Evolutionary conservation across 1,140 invertebrate species (phyloP).

Genomic region (Reticulitermes speratus): DNA sequence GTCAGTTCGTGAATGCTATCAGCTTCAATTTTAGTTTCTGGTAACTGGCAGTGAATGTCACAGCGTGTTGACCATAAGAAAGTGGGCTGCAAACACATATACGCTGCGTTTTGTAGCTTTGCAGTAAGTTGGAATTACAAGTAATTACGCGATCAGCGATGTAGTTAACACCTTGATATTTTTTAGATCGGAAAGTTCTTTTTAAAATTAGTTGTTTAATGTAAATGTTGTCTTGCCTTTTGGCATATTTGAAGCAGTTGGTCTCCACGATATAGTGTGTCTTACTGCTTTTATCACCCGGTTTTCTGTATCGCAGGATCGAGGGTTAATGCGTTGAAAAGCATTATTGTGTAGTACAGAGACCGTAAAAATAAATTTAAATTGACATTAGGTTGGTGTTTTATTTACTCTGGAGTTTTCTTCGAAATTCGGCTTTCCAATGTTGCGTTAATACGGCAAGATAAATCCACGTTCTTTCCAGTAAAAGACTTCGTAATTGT

Average conservation of each 20-base stretch:
- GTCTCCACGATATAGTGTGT: background rate
- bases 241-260: background rate
- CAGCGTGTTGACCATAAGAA: background rate
- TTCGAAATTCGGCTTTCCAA: background rate
- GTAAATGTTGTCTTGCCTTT: background rate
- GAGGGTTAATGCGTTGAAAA: background rate
- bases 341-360: background rate
- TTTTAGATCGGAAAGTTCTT: background rate
- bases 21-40: background rate
- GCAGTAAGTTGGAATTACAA: background rate
- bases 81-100: background rate
- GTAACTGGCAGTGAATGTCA: background rate
- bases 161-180: background rate
- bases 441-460: background rate
- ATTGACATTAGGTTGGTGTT: background rate
- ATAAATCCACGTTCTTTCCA: too few species aligned
- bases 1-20: background rate
- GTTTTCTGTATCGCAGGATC: background rate
- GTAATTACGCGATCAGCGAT: background rate
- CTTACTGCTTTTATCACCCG: background rate
- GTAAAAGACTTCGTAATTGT: too few species aligned
- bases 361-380: background rate
- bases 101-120: background rate
- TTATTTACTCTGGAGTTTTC: background rate
- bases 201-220: background rate